Conservation (phyloP, 2,888 invertebrate species). For the Electrophaes corylata region DNA sequence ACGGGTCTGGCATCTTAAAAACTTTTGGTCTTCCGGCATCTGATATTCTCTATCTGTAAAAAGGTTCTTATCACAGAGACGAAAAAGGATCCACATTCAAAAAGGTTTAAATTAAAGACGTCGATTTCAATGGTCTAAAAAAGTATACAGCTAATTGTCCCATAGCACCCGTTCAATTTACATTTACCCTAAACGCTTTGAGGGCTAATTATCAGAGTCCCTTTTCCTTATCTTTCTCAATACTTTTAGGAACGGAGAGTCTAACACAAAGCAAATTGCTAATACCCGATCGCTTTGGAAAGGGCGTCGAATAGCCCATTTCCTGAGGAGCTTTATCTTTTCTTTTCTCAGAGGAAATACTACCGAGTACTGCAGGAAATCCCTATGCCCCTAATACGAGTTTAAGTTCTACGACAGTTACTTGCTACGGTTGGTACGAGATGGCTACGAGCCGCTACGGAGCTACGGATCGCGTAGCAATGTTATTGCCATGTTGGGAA, state of each 20-base stretch:
- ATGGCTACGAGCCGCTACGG: slow-evolving; percentile 31
- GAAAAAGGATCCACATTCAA: slow-evolving; percentile 26
- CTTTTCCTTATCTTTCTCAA: slow-evolving; percentile 62
- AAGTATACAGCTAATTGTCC: slow-evolving; percentile 57
- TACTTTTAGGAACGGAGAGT: slow-evolving; percentile 62
- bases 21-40: slow-evolving; percentile 41
- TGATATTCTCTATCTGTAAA: slow-evolving; percentile 28
- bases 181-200: slow-evolving; percentile 61
- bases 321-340: slow-evolving; percentile 73
- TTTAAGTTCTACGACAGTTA: slow-evolving; percentile 52
- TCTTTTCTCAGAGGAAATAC: slow-evolving; percentile 47
- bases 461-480: slow-evolving; percentile 26
- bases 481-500: slow-evolving; percentile 29
- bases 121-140: slow-evolving; percentile 39
- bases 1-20: slow-evolving; percentile 57
- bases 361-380: slow-evolving; percentile 47
- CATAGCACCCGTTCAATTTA: slow-evolving; percentile 58
- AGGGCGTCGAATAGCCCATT: slow-evolving; percentile 72
- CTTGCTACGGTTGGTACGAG: slow-evolving; percentile 34
- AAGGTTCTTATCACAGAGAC: slow-evolving; percentile 24
- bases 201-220: slow-evolving; percentile 67
- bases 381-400: slow-evolving; percentile 51
- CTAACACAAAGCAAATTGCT: slow-evolving; percentile 77
- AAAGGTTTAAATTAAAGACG: slow-evolving; percentile 42
- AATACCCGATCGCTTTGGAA: slow-evolving; percentile 71